Evolutionary conservation across 2,797 vertebrate genomes (phyloP), one percentile per base, ranked within the genome.

Genomic region (Poeciliopsis infans): DNA sequence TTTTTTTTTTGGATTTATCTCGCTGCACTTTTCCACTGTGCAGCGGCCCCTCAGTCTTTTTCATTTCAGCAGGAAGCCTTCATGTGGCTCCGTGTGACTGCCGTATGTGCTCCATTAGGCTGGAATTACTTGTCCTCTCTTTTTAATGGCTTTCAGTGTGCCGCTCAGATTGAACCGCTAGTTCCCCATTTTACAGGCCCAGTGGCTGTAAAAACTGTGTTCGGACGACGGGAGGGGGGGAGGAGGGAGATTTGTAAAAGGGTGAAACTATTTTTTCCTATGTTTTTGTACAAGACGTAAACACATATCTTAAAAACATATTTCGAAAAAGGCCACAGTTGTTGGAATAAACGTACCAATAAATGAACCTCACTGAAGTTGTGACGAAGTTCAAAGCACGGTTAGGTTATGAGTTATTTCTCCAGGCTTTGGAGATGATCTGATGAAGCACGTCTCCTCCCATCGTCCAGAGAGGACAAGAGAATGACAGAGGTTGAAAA

Each of bases 91-190:
- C 83, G 83, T 55, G 77, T 80, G 78, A 57, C 66, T 28, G 53
- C 78, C 55, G 72, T 64, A 64, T 6, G 72, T 84, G 90, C 84
- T 89, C 87, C 90, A 89, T 93, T 90, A 88, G 88, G 85, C 88
- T 68, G 83, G 59, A 87, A 85, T 92, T 82, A 86, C 84, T 83
- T 84, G 85, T 82, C 78, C 80, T 84, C 41, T 86, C 80, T 72
- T 80, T 51, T 77, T 85, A 78, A 89, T 84, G 82, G 89, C 86
- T 91, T 90, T 91, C 77, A 71, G 76, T 79, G 61, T 73, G 53
- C 79, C 80, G 6, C 41, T 70, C 13, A 70, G 43, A 71, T 72
- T 79, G 39, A 83, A 81, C 64, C 75, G 79, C 8, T 55, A 46
- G 78, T 79, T 33, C 70, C 51, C 74, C 76, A 75, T 83, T 89